Evolutionary conservation across 1,140 invertebrate genomes (phyloP).

Genomic region (Brachionus rubens): DNA sequence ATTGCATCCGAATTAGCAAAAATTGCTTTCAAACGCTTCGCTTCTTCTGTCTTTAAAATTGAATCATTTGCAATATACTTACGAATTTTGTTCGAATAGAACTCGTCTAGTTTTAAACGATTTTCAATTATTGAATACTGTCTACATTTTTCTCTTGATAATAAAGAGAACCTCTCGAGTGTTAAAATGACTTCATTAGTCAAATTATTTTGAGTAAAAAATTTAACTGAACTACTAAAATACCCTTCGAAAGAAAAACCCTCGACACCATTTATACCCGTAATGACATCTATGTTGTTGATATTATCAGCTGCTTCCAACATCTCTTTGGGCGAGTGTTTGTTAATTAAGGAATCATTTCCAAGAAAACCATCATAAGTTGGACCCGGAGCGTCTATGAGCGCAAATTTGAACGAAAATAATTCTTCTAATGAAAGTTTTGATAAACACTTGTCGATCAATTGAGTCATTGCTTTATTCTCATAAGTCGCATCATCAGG

Average conservation of each 20-base stretch:
- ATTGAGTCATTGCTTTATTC: constrained; percentile 19
- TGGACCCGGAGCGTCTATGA: constrained; percentile 38
- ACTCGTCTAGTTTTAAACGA: constrained; percentile 1
- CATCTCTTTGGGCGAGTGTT: constrained; percentile 2
- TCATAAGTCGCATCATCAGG: background rate
- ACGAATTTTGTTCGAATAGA: background rate
- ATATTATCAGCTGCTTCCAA: background rate
- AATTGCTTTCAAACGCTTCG: constrained; percentile 11
- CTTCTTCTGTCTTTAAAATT: background rate
- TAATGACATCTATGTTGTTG: constrained; percentile 17
- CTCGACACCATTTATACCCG: constrained; percentile 32
- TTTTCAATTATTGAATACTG: constrained; percentile 29
- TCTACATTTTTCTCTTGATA: constrained; percentile 33
- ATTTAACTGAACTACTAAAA: constrained; percentile 37
- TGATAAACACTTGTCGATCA: constrained; percentile 12
- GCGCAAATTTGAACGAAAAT: constrained; percentile 31
- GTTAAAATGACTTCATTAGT: constrained; percentile 38
- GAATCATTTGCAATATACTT: background rate
- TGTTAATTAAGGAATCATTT: background rate
- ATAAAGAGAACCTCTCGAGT: constrained; percentile 14
- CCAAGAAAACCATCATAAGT: constrained; percentile 38
- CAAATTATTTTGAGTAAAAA: constrained; percentile 39
- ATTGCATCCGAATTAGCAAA: constrained; percentile 43
- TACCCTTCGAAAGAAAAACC: constrained; percentile 44
- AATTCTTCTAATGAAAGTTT: background rate